Evolutionary conservation across 2,888 invertebrate species (phyloP), one percentile per base, ranked within the genome.

Genomic region (Protonemura montana): DNA sequence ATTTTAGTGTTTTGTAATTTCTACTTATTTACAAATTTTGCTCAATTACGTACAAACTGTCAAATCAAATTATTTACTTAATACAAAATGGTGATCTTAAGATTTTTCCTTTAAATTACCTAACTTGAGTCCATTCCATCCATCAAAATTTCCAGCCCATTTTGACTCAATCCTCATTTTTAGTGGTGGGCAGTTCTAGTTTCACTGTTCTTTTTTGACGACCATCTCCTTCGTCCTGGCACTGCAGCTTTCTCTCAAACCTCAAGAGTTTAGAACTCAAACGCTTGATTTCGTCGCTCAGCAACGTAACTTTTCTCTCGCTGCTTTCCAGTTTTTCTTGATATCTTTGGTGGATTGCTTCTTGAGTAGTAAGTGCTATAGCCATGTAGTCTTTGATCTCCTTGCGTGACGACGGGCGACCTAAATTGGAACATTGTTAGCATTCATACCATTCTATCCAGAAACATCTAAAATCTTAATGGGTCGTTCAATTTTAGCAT

Each of bases 301-400:
- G 91, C 87, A 92, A 80, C 59, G 85, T 27, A 0, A 87, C 82
- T 35, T 81, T 87, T 16, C 26, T 82, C 26, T 87, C 80, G 42
- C 41, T 35, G 29, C 29, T 41, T 0, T 16, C 78, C 41, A 85
- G 10, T 0, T 35, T 26, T 10, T 28, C 26, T 27, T 6, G 27
- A 89, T 93, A 94, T 88, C 92, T 91, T 76, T 93, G 92, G 86
- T 94, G 93, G 6, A 95, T 92, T 87, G 94, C 93, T 87, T 94
- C 93, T 80, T 94, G 91, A 28, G 93, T 94, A 85, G 93, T 93
- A 0, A 94, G 93, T 26, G 94, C 94, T 28, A 26, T 85, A n/a
- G 84, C 59, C 84, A 84, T 13, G 21, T 29, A 59, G 59, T 76
- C 42, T 26, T 59, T 84, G 16, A 78, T 78, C 10, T 78, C 78